Conservation (phyloP, 2,797 vertebrate species). For the Urocyon cinereoargenteus region DNA sequence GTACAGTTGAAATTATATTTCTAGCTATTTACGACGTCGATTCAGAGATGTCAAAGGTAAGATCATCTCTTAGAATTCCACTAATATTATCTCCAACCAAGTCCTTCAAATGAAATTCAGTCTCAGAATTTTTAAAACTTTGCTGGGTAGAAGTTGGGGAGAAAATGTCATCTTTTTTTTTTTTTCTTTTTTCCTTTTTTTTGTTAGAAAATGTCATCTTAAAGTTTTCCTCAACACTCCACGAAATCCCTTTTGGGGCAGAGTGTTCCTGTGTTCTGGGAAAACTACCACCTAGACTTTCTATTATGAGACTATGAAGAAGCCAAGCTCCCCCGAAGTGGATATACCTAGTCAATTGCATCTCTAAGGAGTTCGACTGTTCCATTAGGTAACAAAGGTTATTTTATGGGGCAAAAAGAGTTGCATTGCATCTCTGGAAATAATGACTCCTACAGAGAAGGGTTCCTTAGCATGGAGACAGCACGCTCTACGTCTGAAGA, state of each 20-base stretch:
- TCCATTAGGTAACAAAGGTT: neutral
- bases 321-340: neutral
- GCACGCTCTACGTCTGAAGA: neutral
- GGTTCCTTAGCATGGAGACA: neutral
- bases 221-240: constrained; percentile 63
- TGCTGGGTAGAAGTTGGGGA: neutral
- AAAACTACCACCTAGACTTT: constrained; percentile 34
- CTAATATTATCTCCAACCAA: constrained; percentile 31
- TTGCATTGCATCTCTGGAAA: neutral
- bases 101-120: constrained; percentile 23
- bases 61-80: constrained; percentile 11
- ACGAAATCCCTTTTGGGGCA: constrained; percentile 54
- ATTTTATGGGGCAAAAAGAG: neutral
- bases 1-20: constrained; percentile 12
- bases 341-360: neutral
- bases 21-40: neutral
- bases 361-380: neutral
- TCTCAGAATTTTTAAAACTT: constrained; percentile 46
- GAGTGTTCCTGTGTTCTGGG: constrained; percentile 52
- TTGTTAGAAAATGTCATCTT: neutral
- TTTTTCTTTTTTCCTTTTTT: too few species aligned
- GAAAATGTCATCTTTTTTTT: neutral
- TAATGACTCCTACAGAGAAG: neutral
- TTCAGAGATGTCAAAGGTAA: constrained; percentile 19
- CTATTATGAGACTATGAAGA: constrained; percentile 12